Conservation (phyloP, 2,888 invertebrate species). For the Patella depressa region DNA sequence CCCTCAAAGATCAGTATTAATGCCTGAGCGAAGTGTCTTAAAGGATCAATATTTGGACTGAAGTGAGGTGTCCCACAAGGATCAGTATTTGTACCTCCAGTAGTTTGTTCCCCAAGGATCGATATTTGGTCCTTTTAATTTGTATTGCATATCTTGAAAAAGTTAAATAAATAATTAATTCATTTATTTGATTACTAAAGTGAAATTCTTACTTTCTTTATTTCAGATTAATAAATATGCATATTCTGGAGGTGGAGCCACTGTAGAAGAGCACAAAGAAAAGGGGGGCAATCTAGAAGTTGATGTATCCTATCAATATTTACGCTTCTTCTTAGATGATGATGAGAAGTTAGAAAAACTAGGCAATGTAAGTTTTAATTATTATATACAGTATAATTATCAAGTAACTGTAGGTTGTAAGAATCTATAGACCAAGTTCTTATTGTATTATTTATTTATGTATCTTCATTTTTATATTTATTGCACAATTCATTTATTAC, state of each 20-base stretch:
- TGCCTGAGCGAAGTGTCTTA: no score
- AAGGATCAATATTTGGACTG: no score
- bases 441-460: no score
- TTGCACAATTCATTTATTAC: slow-evolving; percentile 40
- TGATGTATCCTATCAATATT: slow-evolving; percentile 95
- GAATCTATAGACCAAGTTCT: no score
- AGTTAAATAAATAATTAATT: background rate
- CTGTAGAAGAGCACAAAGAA: slow-evolving; percentile 90
- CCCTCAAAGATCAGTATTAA: no score
- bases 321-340: slow-evolving; percentile 94
- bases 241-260: slow-evolving; percentile 95
- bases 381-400: no score
- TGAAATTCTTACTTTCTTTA: background rate
- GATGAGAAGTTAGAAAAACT: slow-evolving; percentile 87
- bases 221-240: slow-evolving; percentile 91
- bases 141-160: background rate
- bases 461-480: no score
- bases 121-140: background rate
- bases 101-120: no score
- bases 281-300: slow-evolving; percentile 95
- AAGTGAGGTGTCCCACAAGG: no score
- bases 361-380: slow-evolving; percentile 72
- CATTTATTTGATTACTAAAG: background rate
- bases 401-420: no score
- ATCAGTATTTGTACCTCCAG: no score